These are phyloP conservation scores for Chloropsis cyanopogon DNA, from an alignment of 2,113 vertebrate species.

Conservation along the genomic window DNA sequence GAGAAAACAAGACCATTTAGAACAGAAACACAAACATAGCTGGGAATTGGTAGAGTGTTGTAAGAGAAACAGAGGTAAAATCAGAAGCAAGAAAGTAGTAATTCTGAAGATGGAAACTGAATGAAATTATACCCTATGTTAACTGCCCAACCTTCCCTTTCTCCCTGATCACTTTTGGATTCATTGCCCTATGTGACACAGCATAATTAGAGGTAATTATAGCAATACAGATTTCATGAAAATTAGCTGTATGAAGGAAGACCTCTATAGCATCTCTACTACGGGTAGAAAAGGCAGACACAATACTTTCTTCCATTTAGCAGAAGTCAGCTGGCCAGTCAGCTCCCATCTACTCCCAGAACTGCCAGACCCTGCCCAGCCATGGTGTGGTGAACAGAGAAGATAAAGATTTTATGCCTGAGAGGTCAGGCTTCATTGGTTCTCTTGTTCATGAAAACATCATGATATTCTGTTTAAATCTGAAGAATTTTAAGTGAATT, in stretches of 20 bases:
- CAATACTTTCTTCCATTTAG: background rate
- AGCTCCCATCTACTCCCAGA: background rate
- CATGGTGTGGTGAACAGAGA: background rate
- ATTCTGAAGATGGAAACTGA: background rate
- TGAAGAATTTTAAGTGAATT: background rate
- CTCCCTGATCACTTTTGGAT: background rate
- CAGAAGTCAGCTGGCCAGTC: background rate
- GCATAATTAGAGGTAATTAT: constrained; percentile 27
- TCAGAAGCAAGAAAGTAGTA: background rate
- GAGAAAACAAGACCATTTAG: background rate
- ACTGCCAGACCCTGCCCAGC: background rate
- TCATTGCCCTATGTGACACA: background rate
- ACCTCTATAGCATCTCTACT: background rate
- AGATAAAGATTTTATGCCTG: background rate
- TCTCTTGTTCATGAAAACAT: background rate
- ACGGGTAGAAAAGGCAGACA: background rate
- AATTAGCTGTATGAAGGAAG: background rate
- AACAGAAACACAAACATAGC: background rate
- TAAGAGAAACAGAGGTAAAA: background rate
- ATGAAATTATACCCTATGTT: background rate
- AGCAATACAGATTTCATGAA: background rate
- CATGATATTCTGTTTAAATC: background rate
- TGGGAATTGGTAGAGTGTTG: background rate
- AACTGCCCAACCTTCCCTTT: background rate
- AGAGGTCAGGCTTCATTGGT: background rate